Percentiles rank a stretch among this genome's conserved stretches.
Conservation (phyloP, 35 echinoderm and acorn worm species). For the Apostichopus japonicus region DNA sequence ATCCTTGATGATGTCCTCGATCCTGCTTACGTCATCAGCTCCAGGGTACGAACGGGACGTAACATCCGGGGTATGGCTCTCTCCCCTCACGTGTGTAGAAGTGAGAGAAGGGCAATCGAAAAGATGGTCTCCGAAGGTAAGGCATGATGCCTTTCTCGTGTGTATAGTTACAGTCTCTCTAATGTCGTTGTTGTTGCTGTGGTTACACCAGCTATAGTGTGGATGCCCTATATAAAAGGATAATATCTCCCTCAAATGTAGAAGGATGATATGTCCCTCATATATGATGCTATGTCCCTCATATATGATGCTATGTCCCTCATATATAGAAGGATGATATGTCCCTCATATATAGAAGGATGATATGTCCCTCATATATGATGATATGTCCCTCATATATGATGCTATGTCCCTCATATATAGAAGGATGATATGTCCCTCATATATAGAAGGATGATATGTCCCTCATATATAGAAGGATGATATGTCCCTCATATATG, state of each 20-base stretch:
- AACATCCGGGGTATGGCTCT: constrained; percentile 85
- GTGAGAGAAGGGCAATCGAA: constrained; percentile 78
- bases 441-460: too few relatives aligned
- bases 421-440: too few relatives aligned
- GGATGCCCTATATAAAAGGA: not conserved
- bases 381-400: too few relatives aligned
- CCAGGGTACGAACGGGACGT: constrained; percentile 88
- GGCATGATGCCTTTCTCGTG: not conserved
- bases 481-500: too few relatives aligned
- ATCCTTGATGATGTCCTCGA: constrained; percentile 72
- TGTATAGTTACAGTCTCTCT: too few relatives aligned
- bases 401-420: too few relatives aligned
- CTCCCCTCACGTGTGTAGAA: constrained; percentile 71
- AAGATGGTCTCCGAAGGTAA: constrained; percentile 84
- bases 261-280: not conserved
- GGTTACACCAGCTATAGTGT: not conserved
- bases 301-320: too few relatives aligned
- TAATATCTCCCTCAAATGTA: not conserved
- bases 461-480: too few relatives aligned
- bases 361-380: too few relatives aligned
- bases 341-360: too few relatives aligned
- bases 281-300: not conserved
- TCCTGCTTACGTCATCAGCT: constrained; percentile 91
- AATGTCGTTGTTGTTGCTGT: too few relatives aligned
- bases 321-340: too few relatives aligned